Base-by-base conservation (phyloP, 2,797 vertebrate genomes). In the Linurgus olivaceus region DNA sequence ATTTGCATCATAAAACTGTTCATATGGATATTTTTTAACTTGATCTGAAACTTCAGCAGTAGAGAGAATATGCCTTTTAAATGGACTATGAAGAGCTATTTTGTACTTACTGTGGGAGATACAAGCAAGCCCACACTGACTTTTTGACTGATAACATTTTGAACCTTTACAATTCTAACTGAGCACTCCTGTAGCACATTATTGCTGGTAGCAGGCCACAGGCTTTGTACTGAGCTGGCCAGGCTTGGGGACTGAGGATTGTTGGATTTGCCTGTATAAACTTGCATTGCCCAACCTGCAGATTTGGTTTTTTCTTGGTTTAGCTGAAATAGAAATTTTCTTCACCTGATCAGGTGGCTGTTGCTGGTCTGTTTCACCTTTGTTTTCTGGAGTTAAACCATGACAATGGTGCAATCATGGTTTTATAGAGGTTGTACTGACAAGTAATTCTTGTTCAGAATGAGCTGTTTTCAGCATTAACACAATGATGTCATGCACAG, bases 81-180 rank as follows among this genome's bases (percentile, higher is more conserved):
- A 7, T n/a, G 11, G 17, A 26, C 7, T 59, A 5, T 17, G 10
- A 45, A 50, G 8, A 55, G 4, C 47, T 44, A 40, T 9, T 66
- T 58, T 57, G 2, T 37, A 25, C 42, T 74, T 59, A 28, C 5
- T 35, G 17, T 58, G 4, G 0, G 2, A 83, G 20, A 48, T 12
- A 31, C 5, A 21, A 9, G 12, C 12, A 54, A 81, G 9, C 1
- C 7, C 5, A 3, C 35, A 17, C 0, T 62, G 23, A 14, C 52
- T 65, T 76, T 75, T 90, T 55, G 9, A 17, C 11, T 48, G 9
- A 50, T 26, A 45, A 17, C 5, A 33, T 50, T 57, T 75, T 61
- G 15, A 59, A 50, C 6, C 17, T 38, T 67, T 38, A 40, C 9
- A 52, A 67, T 17, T 1, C 2, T 35, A 45, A 5, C 4, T 1